Conservation (phyloP, 2,797 vertebrate species). For the Acanthurus tractus region DNA sequence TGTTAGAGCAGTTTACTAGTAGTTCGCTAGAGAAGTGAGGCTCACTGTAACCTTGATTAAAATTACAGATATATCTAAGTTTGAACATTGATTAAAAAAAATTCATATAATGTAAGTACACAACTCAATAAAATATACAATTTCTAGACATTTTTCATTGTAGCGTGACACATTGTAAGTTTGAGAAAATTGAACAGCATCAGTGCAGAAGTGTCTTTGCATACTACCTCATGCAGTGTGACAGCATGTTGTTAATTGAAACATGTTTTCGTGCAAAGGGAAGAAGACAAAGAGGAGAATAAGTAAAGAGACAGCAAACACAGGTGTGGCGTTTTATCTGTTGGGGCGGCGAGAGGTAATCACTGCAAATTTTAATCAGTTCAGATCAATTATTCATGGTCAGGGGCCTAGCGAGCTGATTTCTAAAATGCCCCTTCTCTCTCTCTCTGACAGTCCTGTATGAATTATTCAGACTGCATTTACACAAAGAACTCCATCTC, state of each 20-base stretch:
- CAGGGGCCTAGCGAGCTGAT: slow-evolving; percentile 85
- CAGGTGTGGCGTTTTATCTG: slow-evolving; percentile 86
- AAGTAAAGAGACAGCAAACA: slow-evolving; percentile 83
- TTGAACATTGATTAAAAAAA: no score
- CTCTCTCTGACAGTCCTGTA: slow-evolving; percentile 80
- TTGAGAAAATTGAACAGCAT: slow-evolving; percentile 22
- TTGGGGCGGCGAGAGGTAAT: slow-evolving; percentile 85
- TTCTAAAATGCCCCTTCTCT: slow-evolving; percentile 83
- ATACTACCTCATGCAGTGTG: slow-evolving; percentile 36
- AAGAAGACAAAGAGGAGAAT: slow-evolving; percentile 62
- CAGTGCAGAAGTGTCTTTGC: slow-evolving; percentile 5
- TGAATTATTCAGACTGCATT: slow-evolving; percentile 89
- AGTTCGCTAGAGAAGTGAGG: no score
- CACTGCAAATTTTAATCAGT: slow-evolving; percentile 90
- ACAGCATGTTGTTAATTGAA: slow-evolving; percentile 53
- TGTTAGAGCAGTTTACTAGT: no score
- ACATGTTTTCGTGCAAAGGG: slow-evolving; percentile 59
- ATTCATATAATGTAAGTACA: no score
- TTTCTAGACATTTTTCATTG: no score
- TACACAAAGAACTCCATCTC: slow-evolving; percentile 88
- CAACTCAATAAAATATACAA: no score
- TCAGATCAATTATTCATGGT: slow-evolving; percentile 90
- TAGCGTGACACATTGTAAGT: no score
- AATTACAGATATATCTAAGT: no score
- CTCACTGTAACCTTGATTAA: no score